Percentiles rank a stretch among this genome's conserved stretches.
These are phyloP conservation scores for Drosophila ambigua DNA, from an alignment of 1,140 invertebrate genomes.

Conservation along the genomic window DNA sequence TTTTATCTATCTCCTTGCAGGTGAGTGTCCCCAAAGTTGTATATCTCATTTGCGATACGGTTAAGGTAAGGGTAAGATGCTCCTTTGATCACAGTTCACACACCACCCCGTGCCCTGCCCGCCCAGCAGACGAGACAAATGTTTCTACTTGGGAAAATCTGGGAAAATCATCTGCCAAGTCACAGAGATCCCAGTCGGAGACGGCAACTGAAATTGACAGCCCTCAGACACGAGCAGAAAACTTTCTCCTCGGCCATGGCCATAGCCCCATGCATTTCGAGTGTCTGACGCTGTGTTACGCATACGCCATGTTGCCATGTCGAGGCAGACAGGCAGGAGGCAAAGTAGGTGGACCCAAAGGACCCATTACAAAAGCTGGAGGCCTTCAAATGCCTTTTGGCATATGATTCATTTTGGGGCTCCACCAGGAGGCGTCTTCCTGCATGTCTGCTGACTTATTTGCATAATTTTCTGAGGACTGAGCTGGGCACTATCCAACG, in stretches of 20 bases:
- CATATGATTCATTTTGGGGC: constrained; percentile 68
- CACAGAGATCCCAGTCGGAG: constrained; percentile 6
- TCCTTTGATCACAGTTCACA: constrained; percentile 1
- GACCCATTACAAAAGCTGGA: constrained; percentile 60
- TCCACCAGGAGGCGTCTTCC: constrained; percentile 30
- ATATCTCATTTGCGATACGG: neutral
- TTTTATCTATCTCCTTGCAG: constrained; percentile 28
- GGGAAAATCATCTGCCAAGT: constrained; percentile 25
- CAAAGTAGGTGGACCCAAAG: constrained; percentile 43
- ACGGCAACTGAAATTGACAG: constrained; percentile 59
- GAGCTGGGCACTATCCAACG: constrained; percentile 34
- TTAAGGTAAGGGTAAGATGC: neutral
- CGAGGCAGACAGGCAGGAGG: constrained; percentile 1
- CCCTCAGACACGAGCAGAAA: constrained; percentile 54
- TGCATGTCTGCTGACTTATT: constrained; percentile 56
- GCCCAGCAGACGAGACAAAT: constrained; percentile 33
- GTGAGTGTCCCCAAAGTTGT: constrained; percentile 23
- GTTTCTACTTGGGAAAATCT: constrained; percentile 37
- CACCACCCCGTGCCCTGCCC: no score
- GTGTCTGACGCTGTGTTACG: constrained; percentile 53
- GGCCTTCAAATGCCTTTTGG: constrained; percentile 63
- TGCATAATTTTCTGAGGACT: constrained; percentile 64
- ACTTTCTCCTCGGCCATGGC: constrained; percentile 39
- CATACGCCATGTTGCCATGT: constrained; percentile 39
- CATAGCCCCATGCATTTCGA: constrained; percentile 14